Conservation (phyloP, 2,888 invertebrate species). For the Ectropis crepuscularia region DNA sequence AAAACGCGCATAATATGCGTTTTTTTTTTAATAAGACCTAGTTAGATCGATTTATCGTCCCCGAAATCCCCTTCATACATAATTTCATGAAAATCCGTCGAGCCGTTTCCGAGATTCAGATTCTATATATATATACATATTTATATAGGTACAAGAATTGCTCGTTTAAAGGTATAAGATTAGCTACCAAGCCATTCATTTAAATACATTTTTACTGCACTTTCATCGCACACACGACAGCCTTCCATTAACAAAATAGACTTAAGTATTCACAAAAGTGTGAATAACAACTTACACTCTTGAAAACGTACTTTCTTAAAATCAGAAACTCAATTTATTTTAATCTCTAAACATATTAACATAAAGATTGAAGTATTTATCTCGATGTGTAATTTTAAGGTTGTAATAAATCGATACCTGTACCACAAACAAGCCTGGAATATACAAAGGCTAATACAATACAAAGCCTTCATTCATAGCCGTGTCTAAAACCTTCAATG, state of each 20-base stretch:
- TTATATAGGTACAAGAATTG: too few species aligned
- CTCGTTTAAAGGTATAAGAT: too few species aligned
- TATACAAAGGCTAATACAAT: conserved; percentile 51
- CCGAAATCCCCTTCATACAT: too few species aligned
- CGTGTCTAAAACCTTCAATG: conserved; percentile 67
- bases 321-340: conserved; percentile 18
- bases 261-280: conserved; percentile 54
- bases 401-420: conserved; percentile 51
- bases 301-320: conserved; percentile 12
- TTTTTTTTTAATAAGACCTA: too few species aligned
- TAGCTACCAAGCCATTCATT: too few species aligned
- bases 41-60: too few species aligned
- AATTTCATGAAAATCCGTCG: too few species aligned
- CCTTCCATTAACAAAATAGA: conserved; percentile 51
- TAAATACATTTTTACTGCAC: conserved; percentile 14
- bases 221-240: conserved; percentile 34
- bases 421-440: conserved; percentile 51
- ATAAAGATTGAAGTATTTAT: neutral
- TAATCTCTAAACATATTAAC: neutral
- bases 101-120: too few species aligned
- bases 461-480: conserved; percentile 64
- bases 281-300: conserved; percentile 43
- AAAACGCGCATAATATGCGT: too few species aligned
- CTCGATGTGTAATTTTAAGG: conserved; percentile 3
- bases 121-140: too few species aligned